Percentiles rank a stretch among this genome's conserved stretches.
phyloP scores from a whole-genome alignment of 35 echinoderm and acorn worm genomes.

The Strongylocentrotus purpuratus region DNA sequence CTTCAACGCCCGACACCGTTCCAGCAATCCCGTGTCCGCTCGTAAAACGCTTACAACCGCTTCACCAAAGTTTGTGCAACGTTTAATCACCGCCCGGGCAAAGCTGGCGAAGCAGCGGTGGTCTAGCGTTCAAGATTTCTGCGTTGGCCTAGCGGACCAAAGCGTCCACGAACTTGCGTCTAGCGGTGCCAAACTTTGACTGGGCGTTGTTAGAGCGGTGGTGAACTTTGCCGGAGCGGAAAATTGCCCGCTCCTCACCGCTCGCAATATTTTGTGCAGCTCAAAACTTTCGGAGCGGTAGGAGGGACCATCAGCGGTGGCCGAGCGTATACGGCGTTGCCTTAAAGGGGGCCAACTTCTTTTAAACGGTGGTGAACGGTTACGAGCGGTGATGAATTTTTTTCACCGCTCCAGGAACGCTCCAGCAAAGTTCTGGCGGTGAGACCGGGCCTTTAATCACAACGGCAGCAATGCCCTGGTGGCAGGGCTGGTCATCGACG shows the following conservation, averaged over 20 bases:
- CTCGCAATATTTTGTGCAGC: conserved; percentile 40
- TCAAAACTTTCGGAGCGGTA: conserved; percentile 45
- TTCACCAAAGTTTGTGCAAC: conserved; percentile 41
- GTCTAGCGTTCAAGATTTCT: conserved; percentile 41
- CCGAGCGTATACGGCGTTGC: conserved; percentile 38
- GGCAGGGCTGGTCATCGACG: no score
- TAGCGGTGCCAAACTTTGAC: conserved; percentile 35
- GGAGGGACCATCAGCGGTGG: conserved; percentile 31
- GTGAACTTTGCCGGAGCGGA: conserved; percentile 26
- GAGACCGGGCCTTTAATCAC: background rate
- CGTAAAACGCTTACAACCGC: conserved; percentile 43
- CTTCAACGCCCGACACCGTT: conserved; percentile 30
- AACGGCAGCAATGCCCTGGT: no score
- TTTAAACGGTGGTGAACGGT: conserved; percentile 29
- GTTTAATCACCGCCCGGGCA: conserved; percentile 40
- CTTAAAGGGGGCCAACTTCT: conserved; percentile 28
- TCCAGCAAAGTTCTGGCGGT: conserved; percentile 46
- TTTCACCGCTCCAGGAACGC: conserved; percentile 35
- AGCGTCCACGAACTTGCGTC: conserved; percentile 44
- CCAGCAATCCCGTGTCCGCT: conserved; percentile 32
- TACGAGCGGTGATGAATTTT: conserved; percentile 37
- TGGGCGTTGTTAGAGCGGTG: conserved; percentile 39
- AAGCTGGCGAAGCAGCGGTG: conserved; percentile 40
- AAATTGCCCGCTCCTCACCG: conserved; percentile 39
- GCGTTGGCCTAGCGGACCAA: conserved; percentile 19